Base-by-base conservation (phyloP, 2,797 vertebrate species). In the Darevskia mixta region DNA sequence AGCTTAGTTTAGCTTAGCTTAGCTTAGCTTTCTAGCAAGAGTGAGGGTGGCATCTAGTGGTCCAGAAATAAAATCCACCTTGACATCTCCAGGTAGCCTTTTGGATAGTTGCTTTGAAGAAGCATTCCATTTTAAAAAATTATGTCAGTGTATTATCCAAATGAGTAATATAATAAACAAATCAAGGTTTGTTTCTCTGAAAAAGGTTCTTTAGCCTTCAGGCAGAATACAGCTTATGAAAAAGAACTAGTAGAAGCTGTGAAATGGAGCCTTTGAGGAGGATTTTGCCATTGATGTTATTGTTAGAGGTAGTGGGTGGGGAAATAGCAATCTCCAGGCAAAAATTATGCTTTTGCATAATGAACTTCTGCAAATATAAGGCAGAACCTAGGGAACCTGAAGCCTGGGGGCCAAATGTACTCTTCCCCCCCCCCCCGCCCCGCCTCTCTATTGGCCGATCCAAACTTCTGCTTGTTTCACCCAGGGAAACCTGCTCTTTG, bases 31-130 rank as follows among this genome's bases (percentile, higher is more conserved):
- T 35, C 81, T 88, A 32, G 6, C 38, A 61, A 23, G 64, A 83
- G 29, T 0, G 25, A 84, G 38, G 75, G 20, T 76, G 88, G 79
- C 86, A 90, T 90, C 85, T 88, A 67, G 85, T 89, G 86, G 64
- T 35, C 85, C 58, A 58, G 55, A 32, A 83, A 73, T 71, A 41
- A 38, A 88, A 43, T 8, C 49, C 15, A 71, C 2, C 23, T 25
- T 13, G 7, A 82, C 38, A 11, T 49, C 0, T 0, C 2, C 58
- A 55, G 71, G 32, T 43, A 83, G 11, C 64, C 83, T 10, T 78
- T 83, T 18, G 0, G 43, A 3, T 0, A 20, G 25, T 1, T 69
- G 61, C 72, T 80, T 87, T 38, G 0, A 18, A 32, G 82, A 18
- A 5, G 2, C 5, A 8, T 45, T 27, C 25, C 25, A 41, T 7